A percentile compares a stretch with the other conserved stretches of the same genome.
Conservation (phyloP, 2,113 vertebrate species). For the Promerops cafer region DNA sequence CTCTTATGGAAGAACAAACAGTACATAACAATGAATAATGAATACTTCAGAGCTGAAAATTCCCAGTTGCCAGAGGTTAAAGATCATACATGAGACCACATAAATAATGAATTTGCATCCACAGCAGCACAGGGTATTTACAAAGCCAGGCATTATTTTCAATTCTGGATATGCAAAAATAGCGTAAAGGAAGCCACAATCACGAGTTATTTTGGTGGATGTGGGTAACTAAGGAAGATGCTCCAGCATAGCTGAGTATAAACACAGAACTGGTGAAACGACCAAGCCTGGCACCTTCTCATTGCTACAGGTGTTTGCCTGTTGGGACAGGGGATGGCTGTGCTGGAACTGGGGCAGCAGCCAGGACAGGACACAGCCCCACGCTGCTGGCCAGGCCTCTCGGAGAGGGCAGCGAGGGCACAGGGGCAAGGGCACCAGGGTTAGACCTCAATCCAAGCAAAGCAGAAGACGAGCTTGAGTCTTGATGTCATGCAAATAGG, state of each 20-base stretch:
- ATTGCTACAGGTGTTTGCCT: neutral
- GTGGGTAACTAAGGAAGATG: neutral
- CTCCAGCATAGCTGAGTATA: neutral
- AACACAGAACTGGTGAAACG: neutral
- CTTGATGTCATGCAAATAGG: fast-evolving
- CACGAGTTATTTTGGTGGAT: neutral
- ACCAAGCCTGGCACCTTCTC: fast-evolving
- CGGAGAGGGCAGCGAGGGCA: fast-evolving
- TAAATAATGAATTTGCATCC: neutral
- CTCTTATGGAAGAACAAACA: conserved; percentile 11
- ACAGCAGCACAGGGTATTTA: neutral
- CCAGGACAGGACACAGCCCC: neutral
- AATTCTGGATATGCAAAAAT: neutral
- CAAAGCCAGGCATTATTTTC: neutral
- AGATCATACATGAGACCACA: neutral
- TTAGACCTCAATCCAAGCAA: neutral
- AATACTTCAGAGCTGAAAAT: neutral
- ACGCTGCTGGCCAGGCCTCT: fast-evolving
- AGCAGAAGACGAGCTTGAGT: neutral
- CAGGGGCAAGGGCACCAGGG: fast-evolving
- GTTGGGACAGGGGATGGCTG: neutral
- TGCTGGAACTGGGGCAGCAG: neutral
- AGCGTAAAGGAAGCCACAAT: fast-evolving
- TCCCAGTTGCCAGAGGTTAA: neutral
- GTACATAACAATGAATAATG: conserved; percentile 19